Percentiles rank a stretch among this genome's conserved stretches.
Conservation (phyloP, 2,113 vertebrate genomes). For the Speoplatyrhinus poulsoni region DNA sequence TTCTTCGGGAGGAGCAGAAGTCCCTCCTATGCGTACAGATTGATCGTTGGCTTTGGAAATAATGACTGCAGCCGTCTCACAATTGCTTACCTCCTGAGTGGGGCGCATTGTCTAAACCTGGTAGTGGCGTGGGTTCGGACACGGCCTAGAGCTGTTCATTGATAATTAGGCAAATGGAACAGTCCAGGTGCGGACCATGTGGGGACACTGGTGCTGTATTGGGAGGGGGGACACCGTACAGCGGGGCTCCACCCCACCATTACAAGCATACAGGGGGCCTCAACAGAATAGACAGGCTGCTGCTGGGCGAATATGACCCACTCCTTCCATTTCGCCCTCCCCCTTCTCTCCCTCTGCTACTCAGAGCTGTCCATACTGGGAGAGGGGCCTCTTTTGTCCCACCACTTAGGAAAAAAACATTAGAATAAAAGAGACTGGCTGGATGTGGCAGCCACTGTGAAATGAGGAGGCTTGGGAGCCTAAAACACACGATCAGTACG, state of each 20-base stretch:
- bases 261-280: conserved; percentile 46
- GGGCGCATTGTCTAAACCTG: conserved; percentile 66
- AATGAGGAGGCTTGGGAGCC: conserved; percentile 16
- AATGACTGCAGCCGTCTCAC: conserved; percentile 36
- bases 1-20: conserved; percentile 55
- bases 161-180: conserved; percentile 75
- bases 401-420: conserved; percentile 39
- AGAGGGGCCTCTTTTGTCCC: conserved; percentile 74
- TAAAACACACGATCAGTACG: conserved; percentile 21
- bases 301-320: conserved; percentile 63
- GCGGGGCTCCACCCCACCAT: conserved; percentile 38
- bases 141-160: conserved; percentile 65
- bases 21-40: conserved; percentile 46
- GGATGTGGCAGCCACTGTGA: conserved; percentile 40
- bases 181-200: conserved; percentile 76
- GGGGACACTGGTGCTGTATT: conserved; percentile 35
- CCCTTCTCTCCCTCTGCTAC: conserved; percentile 48
- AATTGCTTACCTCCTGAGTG: conserved; percentile 45
- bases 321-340: conserved; percentile 42
- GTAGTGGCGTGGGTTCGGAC: conserved; percentile 63
- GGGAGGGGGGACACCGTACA: conserved; percentile 31
- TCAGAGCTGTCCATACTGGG: conserved; percentile 65
- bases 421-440: conserved; percentile 49
- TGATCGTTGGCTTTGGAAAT: conserved; percentile 39
- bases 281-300: conserved; percentile 52